Base-by-base conservation (phyloP, 2,888 invertebrate species). In the Seira musarum region DNA sequence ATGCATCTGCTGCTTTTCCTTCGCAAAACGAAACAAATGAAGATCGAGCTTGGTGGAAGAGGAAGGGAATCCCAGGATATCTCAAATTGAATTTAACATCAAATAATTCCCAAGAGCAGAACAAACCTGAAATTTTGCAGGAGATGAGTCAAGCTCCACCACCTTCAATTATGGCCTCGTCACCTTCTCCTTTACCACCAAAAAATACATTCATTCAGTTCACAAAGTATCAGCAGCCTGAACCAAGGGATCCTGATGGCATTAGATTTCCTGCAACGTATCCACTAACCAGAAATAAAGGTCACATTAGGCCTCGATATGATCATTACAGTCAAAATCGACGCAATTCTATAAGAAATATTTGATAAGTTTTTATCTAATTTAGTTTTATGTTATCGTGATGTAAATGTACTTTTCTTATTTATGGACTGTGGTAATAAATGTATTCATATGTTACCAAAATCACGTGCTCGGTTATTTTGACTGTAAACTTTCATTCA, bases 141-240 rank as follows among this genome's bases (percentile, higher is more conserved):
- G 22, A 35, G 15, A 19, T n/a, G 30, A 15, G 10, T 0, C 35
- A 22, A 21, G 25, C 22, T 1, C 3, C 15, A 13, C 5, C 3
- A 10, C 6, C 5, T 8, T 40, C 40, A 40, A 13, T 13, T 13
- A 40, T 8, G 5, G 6, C 5, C 10, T 22, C n/a, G 17, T 6
- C 2, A 6, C 17, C 35, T 22, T 1, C 74, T 5, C 17, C 66
- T 17, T 6, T 35, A 21, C 13, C 19, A 6, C 22, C 49, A 35
- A 2, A 21, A 6, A 21, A 30, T 53, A 19, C 40, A 22, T 46
- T 64, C 10, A 35, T 64, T 6, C 64, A 72, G n/a, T 69, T 64
- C 53, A 19, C 69, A 0, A 76, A 76, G n/a, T 76, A 69, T 24
- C 76, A 76, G 19, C 76, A 76, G 40, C 76, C 76, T 8, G 76